Conservation (phyloP, 2,797 vertebrate species). For the Takifugu ocellatus region DNA sequence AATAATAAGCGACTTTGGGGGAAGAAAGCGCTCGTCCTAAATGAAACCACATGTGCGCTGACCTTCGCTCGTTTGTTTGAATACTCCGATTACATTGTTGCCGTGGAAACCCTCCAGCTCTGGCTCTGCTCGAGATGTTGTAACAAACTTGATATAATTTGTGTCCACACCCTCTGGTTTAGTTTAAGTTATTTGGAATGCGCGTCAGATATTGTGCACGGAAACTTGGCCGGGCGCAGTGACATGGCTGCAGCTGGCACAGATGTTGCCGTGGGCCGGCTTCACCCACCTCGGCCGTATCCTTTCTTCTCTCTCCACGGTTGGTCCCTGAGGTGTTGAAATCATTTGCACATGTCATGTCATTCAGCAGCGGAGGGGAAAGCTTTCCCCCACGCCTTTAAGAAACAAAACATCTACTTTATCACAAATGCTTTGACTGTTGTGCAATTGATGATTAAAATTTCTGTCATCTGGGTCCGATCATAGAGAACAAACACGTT, state of each 20-base stretch:
- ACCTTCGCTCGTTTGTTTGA: slow-evolving; percentile 79
- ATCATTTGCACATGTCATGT: slow-evolving; percentile 34
- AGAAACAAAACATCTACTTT: slow-evolving; percentile 26
- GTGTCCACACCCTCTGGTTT: slow-evolving; percentile 76
- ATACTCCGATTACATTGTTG: slow-evolving; percentile 80
- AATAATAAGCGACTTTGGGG: slow-evolving; percentile 74
- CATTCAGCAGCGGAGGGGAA: slow-evolving; percentile 45
- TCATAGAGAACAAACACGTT: slow-evolving; percentile 46
- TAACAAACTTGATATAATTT: slow-evolving; percentile 82
- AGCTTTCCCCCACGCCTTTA: slow-evolving; percentile 41
- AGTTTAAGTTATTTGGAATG: slow-evolving; percentile 76
- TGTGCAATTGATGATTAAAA: slow-evolving; percentile 7
- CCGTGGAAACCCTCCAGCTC: slow-evolving; percentile 72
- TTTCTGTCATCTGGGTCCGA: background rate
- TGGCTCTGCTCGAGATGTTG: slow-evolving; percentile 75
- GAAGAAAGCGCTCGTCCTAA: slow-evolving; percentile 69
- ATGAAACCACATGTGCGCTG: slow-evolving; percentile 77
- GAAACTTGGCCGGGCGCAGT: slow-evolving; percentile 70
- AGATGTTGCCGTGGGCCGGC: slow-evolving; percentile 33
- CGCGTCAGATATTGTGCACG: slow-evolving; percentile 68
- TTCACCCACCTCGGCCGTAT: slow-evolving; percentile 30
- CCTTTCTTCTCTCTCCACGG: slow-evolving; percentile 24
- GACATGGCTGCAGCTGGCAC: slow-evolving; percentile 66
- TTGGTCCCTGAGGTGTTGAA: slow-evolving; percentile 39
- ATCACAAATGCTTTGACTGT: slow-evolving; percentile 18